Evolutionary conservation across 2,113 vertebrate species (phyloP).

Genomic region (Oceanodroma tethys): DNA sequence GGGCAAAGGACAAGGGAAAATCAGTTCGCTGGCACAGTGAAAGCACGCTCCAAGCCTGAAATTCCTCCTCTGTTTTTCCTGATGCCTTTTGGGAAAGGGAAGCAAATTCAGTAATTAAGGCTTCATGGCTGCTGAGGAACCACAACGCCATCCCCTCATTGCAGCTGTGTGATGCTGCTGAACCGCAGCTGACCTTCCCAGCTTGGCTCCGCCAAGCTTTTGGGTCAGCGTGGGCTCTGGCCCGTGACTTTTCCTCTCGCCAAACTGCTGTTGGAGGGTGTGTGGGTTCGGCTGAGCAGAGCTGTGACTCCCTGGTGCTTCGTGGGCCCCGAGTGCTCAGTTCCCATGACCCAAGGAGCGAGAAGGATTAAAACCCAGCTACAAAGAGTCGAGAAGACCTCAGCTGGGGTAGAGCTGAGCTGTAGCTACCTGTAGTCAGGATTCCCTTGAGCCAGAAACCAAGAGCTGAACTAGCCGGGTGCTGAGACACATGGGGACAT

Average conservation of each 20-base stretch:
- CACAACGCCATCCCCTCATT: too few relatives aligned
- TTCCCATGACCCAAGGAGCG: not conserved
- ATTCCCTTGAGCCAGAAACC: not conserved
- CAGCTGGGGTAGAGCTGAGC: too few relatives aligned
- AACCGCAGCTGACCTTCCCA: not conserved
- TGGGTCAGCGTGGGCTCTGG: not conserved
- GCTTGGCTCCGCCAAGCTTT: not conserved
- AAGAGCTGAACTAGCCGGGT: too few relatives aligned
- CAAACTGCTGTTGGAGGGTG: not conserved
- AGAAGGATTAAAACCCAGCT: not conserved
- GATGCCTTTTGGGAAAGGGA: not conserved
- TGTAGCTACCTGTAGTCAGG: not conserved
- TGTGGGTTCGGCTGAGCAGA: not conserved
- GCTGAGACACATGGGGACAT: not conserved
- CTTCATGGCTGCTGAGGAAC: not conserved
- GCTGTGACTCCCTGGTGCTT: not conserved
- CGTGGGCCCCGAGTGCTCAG: not conserved
- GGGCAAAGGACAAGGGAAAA: not conserved
- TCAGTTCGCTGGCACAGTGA: not conserved
- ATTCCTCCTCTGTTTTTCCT: not conserved
- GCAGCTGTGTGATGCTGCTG: not conserved
- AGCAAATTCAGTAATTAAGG: not conserved
- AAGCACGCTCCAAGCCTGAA: too few relatives aligned
- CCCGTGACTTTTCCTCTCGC: accelerated
- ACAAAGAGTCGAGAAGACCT: not conserved